Conservation (phyloP, 2,113 vertebrate species). For the Oryctolagus cuniculus region DNA sequence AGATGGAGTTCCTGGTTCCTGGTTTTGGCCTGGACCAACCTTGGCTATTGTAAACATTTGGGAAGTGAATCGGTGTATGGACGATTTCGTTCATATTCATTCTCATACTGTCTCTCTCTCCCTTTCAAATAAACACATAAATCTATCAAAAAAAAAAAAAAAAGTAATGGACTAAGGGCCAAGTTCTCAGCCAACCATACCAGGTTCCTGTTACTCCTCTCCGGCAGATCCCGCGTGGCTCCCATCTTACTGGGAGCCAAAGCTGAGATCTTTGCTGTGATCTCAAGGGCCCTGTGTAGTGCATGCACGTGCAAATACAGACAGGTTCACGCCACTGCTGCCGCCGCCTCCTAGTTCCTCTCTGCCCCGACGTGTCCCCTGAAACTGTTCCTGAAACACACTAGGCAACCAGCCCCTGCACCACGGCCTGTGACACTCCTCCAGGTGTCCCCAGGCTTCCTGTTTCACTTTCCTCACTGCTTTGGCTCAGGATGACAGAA, state of each 20-base stretch:
- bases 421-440: not conserved
- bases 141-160: too few species aligned
- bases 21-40: too few species aligned
- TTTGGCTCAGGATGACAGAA: not conserved
- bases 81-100: too few species aligned
- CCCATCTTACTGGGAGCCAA: not conserved
- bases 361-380: not conserved
- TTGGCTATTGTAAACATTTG: too few species aligned
- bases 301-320: not conserved
- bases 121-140: too few species aligned
- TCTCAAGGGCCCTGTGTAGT: not conserved
- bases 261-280: not conserved
- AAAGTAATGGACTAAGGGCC: not conserved
- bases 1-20: too few species aligned
- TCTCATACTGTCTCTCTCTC: too few species aligned
- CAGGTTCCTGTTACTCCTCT: not conserved
- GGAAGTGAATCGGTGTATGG: too few species aligned
- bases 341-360: not conserved
- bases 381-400: not conserved
- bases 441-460: not conserved
- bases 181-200: not conserved
- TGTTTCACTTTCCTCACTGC: not conserved
- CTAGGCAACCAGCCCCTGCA: not conserved
- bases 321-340: not conserved
- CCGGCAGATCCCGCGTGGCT: not conserved